Evolutionary conservation across 2,797 vertebrate genomes (phyloP), one percentile per base, ranked within the genome.

Genomic region (Spinus olivaceus): DNA sequence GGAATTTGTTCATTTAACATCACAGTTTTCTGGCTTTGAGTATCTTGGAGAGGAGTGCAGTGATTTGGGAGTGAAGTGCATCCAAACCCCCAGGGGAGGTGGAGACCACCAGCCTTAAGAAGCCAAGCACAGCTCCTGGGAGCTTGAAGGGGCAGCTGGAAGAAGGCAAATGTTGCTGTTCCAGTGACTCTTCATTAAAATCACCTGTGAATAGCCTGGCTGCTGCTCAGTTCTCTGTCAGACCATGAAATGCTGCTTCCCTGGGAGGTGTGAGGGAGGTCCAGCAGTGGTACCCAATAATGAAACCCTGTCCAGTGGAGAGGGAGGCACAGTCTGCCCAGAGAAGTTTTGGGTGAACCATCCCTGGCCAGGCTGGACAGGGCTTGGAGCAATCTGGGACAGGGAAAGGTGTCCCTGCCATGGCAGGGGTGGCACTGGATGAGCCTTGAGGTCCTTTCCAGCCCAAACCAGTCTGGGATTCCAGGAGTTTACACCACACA

Each of bases 371-470:
- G 53, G 44, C 0, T 84, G 81, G 37, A 4, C 0, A 0, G 54
- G 54, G 24, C 3, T 60, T 14, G 54, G 82, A 67, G n/a, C 46
- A 25, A 0, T 9, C 47, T 54, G 72, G 39, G 54, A 9, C 0
- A 10, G 39, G 3, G 30, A 20, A 2, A 46, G 7, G 16, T 56
- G 63, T 21, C 27, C 42, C 42, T 47, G 30, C 28, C 19, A 5
- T 16, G 49, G 19, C 33, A 39, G 6, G 27, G 9, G 9, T 81
- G 56, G n/a, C 1, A 14, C 2, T 37, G 63, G n/a, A 14, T 53
- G 72, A 1, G 20, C 1, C 69, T 33, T 25, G 7, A 12, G 30
- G 9, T 49, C 41, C 33, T 7, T 77, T 21, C 33, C 35, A 8
- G 14, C 19, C 11, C 49, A 47, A 77, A 70, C 17, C 33, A 41